Percentiles rank a stretch among this genome's conserved stretches.
phyloP scores from a whole-genome alignment of 2,888 invertebrate genomes.

The Anorthoa munda region DNA sequence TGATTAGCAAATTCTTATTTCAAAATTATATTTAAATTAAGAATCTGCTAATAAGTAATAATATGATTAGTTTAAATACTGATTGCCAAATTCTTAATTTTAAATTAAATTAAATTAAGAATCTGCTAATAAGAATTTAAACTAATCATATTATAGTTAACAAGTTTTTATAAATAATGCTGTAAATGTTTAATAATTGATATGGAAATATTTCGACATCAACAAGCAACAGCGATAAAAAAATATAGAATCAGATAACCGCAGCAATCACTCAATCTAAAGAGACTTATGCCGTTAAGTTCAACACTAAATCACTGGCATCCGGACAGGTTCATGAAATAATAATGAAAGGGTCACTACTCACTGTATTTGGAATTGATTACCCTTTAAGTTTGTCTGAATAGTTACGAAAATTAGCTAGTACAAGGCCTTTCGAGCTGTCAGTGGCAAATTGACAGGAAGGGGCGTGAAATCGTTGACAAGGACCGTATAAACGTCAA shows the following conservation, averaged over 20 bases:
- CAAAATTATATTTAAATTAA: no score
- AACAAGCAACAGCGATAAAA: background rate
- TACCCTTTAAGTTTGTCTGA: conserved; percentile 42
- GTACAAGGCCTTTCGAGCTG: conserved; percentile 42
- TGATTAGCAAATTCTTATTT: no score
- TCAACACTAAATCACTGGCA: conserved; percentile 42
- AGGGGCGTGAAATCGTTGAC: conserved; percentile 64
- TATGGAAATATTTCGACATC: background rate
- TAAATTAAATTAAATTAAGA: no score
- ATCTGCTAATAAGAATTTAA: no score
- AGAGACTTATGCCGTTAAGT: conserved; percentile 30
- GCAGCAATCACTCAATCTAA: conserved; percentile 23
- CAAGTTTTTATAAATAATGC: no score
- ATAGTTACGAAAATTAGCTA: conserved; percentile 57
- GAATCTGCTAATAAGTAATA: no score
- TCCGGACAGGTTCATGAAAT: conserved; percentile 64
- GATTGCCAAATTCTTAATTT: no score
- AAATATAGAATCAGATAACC: conserved; percentile 6
- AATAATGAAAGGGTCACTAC: conserved; percentile 64
- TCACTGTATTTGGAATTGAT: conserved; percentile 53
- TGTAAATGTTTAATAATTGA: background rate
- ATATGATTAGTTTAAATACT: no score
- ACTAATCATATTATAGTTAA: no score
- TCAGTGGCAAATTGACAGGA: conserved; percentile 62
- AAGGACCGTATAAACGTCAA: conserved; percentile 65